Evolutionary conservation across 2,888 invertebrate species (phyloP).

Genomic region (Epirrita christyi): DNA sequence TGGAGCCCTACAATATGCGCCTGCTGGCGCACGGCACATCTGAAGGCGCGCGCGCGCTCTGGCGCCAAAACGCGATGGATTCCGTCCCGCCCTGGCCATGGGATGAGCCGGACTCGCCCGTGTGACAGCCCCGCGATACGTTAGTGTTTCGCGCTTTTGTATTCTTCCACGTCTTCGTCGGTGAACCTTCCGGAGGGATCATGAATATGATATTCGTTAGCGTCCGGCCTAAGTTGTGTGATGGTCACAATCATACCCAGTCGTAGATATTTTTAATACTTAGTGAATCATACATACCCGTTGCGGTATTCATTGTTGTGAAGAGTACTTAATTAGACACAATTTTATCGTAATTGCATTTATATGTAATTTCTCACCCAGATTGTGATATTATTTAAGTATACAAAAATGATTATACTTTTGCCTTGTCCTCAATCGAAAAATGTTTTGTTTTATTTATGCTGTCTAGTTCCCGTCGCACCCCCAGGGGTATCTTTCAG

Average conservation of each 20-base stretch:
- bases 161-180: slow-evolving; percentile 8
- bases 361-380: slow-evolving; percentile 58
- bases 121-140: slow-evolving; percentile 51
- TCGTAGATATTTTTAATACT: slow-evolving; percentile 35
- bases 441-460: slow-evolving; percentile 17
- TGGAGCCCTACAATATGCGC: slow-evolving; percentile 77
- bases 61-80: slow-evolving; percentile 81
- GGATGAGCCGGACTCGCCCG: slow-evolving; percentile 79
- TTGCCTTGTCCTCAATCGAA: slow-evolving; percentile 23
- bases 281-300: slow-evolving; percentile 30
- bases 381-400: slow-evolving; percentile 63
- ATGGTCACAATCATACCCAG: slow-evolving; percentile 22
- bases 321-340: slow-evolving; percentile 51
- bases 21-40: slow-evolving; percentile 66
- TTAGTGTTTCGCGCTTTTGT: slow-evolving; percentile 26
- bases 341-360: slow-evolving; percentile 59
- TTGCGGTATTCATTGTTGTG: slow-evolving; percentile 24
- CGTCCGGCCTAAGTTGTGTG: slow-evolving; percentile 22
- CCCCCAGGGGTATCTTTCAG: no score
- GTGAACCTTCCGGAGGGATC: slow-evolving; percentile 2
- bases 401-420: slow-evolving; percentile 50
- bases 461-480: no score
- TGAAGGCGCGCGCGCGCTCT: slow-evolving; percentile 67
- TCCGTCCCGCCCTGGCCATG: slow-evolving; percentile 78
- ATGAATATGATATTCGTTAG: slow-evolving; percentile 14